Evolutionary conservation across 2,113 vertebrate genomes (phyloP), one percentile per base, ranked within the genome.

Genomic region (Hirundichthys speculiger): DNA sequence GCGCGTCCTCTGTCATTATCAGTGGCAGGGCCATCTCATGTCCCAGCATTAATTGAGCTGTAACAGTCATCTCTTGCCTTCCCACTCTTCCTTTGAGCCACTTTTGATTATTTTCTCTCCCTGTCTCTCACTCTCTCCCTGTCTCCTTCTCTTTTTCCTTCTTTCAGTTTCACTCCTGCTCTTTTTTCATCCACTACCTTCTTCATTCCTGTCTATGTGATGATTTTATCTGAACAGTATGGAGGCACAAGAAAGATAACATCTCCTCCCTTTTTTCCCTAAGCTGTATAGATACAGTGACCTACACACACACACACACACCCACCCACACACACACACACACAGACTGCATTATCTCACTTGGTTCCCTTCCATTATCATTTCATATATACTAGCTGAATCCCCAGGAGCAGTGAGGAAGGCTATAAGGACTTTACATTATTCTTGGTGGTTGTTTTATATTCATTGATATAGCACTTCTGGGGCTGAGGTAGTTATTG

Each of bases 11-110:
- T 63, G 69, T 88, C 86, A 84, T 89, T 88, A 87, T 86, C 84
- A 64, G 64, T 57, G 51, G 79, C 82, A 64, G 74, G 80, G 69
- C 80, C 85, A 53, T 87, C 80, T 82, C 84, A 73, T 85, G 88
- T 82, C 77, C 68, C 22, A 24, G 61, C 80, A 82, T 87, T 88
- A 89, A 88, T 89, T 87, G 89, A 88, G 86, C 82, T 71, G 80
- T 83, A 88, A 84, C 85, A 79, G 79, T 82, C 77, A 66, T 73
- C 73, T 71, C 34, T 19, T 64, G 69, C 69, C 57, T 73, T 51
- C 59, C 27, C 51, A 30, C 45, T 60, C 48, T 61, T 53, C 54
- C 69, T 77, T 49, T 60, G 22, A 79, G 49, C 27, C 47, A 53
- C 73, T 38, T 41, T 59, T 62, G 39, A 50, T 41, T 55, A 60